These are phyloP conservation scores for Ganaspis brasiliensis DNA, from an alignment of 2,888 invertebrate species.

Conservation along the genomic window DNA sequence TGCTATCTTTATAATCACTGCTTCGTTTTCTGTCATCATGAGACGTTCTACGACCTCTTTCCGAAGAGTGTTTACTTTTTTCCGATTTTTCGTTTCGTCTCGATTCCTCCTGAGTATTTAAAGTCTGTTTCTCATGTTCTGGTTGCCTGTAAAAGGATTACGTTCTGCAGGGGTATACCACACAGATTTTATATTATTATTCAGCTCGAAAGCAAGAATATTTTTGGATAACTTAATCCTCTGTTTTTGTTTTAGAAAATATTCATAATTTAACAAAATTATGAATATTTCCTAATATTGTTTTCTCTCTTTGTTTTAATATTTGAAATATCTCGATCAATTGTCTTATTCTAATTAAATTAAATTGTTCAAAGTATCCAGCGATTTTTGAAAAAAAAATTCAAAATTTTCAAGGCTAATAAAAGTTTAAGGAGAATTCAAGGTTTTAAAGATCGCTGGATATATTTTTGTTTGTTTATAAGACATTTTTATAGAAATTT, in stretches of 20 bases:
- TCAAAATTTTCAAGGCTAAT: no score
- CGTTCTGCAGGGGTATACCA: constrained; percentile 81
- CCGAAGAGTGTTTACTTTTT: constrained; percentile 67
- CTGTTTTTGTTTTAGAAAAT: neutral
- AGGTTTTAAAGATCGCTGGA: no score
- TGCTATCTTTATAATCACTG: constrained; percentile 69
- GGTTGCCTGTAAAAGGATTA: constrained; percentile 80
- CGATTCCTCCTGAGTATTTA: constrained; percentile 72
- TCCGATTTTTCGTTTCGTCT: constrained; percentile 69
- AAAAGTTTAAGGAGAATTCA: no score
- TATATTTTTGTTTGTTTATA: no score
- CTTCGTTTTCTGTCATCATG: constrained; percentile 73
- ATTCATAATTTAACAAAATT: neutral
- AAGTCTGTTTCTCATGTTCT: constrained; percentile 73
- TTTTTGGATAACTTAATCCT: constrained; percentile 14
- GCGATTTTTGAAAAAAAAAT: no score
- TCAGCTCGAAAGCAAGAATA: constrained; percentile 65
- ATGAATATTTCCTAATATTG: neutral
- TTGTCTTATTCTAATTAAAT: no score
- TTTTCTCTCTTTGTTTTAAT: neutral
- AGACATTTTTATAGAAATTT: no score
- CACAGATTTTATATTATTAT: constrained; percentile 80
- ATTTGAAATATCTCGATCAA: no score
- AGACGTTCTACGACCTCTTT: constrained; percentile 71
- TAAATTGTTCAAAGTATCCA: no score